Percentiles rank a stretch among this genome's conserved stretches.
Evolutionary conservation across 1,140 invertebrate genomes (phyloP).

Genomic region (Mercenaria mercenaria): DNA sequence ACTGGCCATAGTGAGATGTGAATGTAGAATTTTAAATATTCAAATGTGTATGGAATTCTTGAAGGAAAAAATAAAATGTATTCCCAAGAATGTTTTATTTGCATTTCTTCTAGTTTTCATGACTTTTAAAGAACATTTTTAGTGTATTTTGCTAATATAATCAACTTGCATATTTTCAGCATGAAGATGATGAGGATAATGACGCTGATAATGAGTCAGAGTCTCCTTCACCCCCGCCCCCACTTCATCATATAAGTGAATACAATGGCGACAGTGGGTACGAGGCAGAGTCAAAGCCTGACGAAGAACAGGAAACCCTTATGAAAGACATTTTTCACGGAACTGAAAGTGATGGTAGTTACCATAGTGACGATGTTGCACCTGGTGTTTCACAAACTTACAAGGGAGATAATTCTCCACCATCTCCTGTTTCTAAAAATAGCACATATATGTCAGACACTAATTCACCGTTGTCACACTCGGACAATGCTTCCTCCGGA

Average conservation of each 20-base stretch:
- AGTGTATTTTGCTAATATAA: no score
- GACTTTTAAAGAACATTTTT: no score
- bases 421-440: constrained; percentile 56
- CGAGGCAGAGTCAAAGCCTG: constrained; percentile 79
- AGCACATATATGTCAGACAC: constrained; percentile 49
- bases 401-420: constrained; percentile 27
- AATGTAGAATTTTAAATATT: no score
- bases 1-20: no score
- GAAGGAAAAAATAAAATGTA: no score
- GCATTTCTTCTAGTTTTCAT: no score
- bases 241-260: constrained; percentile 66
- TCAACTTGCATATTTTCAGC: constrained; percentile 44
- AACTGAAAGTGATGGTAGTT: constrained; percentile 30
- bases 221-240: constrained; percentile 55
- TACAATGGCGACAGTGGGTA: constrained; percentile 80
- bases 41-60: no score
- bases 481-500: constrained; percentile 40
- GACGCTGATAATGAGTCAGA: constrained; percentile 66
- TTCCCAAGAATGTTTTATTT: no score
- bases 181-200: constrained; percentile 58
- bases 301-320: constrained; percentile 73
- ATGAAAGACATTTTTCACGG: constrained; percentile 53
- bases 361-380: constrained; percentile 1
- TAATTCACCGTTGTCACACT: constrained; percentile 39
- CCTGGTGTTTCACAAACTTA: neutral